Evolutionary conservation across 2,797 vertebrate genomes (phyloP), one percentile per base, ranked within the genome.

Genomic region (Erethizon dorsatum): DNA sequence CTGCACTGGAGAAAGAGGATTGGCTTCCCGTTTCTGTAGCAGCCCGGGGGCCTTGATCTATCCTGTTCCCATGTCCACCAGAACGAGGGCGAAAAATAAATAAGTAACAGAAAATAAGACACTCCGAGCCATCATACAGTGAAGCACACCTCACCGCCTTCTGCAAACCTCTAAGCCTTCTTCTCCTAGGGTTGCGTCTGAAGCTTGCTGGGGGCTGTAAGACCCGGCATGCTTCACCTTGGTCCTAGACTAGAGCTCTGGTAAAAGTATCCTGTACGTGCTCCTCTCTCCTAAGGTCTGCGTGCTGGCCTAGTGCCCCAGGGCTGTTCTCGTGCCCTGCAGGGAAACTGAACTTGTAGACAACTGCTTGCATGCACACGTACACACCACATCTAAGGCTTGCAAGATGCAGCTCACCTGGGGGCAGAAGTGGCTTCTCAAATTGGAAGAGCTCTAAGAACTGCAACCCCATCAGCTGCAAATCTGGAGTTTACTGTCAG

Each of bases 351-450:
- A 37, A 18, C 12, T 2, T 10, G 17, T 22, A 77, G 52, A 57
- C 12, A 4, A 59, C 5, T 1, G 0, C 6, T 41, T 47, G 11
- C 57, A 4, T 14, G 4, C 31, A n/a, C 2, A n/a, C 6, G 17
- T 2, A 15, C 47, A 87, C 33, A 67, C 20, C 33, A 33, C 3
- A 54, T 56, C 86, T 77, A 33, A 63, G 5, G 17, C 13, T 41
- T 41, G 10, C 10, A 61, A 31, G 17, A 57, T 6, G 5, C 31
- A 31, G 24, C 22, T 24, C 54, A 15, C 4, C 22, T 12, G 33
- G 22, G 13, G 13, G n/a, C 14, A 17, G 50, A 2, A 45, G 4
- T 24, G 14, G 1, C 59, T 96, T 93, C 69, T 94, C 4, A 54
- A 54, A 41, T 9, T 59, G 41, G 50, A 97, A 75, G 22, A 75